Percentiles rank a stretch among this genome's conserved stretches.
Conservation (phyloP, 2,113 vertebrate species). For the Cricetomys ansorgei region DNA sequence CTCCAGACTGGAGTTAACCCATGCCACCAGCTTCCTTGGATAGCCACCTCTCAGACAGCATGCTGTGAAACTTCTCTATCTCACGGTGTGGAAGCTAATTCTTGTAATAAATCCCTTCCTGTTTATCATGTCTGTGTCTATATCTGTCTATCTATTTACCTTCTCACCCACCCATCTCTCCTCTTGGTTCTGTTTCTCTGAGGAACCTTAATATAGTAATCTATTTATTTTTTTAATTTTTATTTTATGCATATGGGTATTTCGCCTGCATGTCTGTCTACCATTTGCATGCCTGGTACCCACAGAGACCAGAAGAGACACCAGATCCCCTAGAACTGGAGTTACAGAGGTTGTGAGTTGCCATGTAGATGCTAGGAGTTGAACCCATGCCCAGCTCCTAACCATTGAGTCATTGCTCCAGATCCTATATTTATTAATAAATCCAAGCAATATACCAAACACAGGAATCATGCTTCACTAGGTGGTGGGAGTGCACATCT, state of each 20-base stretch:
- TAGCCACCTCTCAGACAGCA: not conserved
- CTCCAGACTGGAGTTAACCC: not conserved
- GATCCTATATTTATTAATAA: constrained; percentile 1
- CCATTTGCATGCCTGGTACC: not conserved
- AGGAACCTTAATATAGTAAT: not conserved
- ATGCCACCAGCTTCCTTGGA: no score
- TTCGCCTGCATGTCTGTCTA: not conserved
- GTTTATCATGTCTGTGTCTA: not conserved
- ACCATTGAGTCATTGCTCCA: not conserved
- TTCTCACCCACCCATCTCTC: not conserved
- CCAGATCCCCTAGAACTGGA: not conserved
- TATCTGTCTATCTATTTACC: not conserved
- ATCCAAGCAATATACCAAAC: not conserved
- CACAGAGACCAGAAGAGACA: not conserved
- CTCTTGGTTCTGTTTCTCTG: not conserved
- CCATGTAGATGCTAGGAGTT: not conserved
- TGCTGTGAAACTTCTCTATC: not conserved
- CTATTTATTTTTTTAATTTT: not conserved
- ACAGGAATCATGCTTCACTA: not conserved
- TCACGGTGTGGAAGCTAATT: not conserved
- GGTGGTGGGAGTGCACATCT: not conserved
- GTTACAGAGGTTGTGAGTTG: not conserved
- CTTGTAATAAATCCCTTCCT: not conserved
- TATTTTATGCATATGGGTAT: not conserved
- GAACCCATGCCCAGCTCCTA: not conserved